phyloP scores from a whole-genome alignment of 2,888 invertebrate genomes.

The Eudiplozoon nipponicum region DNA sequence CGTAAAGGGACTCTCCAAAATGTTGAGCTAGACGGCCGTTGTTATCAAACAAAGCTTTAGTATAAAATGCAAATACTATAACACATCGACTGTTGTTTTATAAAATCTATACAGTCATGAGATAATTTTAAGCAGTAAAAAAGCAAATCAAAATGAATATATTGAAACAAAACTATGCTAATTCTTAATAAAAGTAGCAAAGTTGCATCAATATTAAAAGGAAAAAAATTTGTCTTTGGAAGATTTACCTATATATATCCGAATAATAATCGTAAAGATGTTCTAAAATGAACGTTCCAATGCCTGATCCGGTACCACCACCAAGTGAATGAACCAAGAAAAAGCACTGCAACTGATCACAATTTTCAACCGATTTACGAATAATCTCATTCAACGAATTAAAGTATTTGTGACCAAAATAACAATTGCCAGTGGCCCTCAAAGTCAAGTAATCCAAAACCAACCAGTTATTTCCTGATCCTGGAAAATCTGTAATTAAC shows the following conservation, averaged over 20 bases:
- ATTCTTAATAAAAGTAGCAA: too few relatives aligned
- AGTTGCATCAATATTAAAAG: too few relatives aligned
- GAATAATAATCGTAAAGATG: slow-evolving; percentile 27
- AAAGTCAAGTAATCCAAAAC: slow-evolving; percentile 14
- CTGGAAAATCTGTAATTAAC: slow-evolving; percentile 28
- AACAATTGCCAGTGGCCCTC: slow-evolving; percentile 28
- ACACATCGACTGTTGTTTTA: too few relatives aligned
- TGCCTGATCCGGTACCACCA: slow-evolving; percentile 29
- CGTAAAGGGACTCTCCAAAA: too few relatives aligned
- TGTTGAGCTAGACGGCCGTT: too few relatives aligned
- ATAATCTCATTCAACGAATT: slow-evolving; percentile 24
- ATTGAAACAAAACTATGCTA: too few relatives aligned
- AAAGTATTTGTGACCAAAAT: slow-evolving; percentile 26
- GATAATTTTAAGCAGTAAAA: too few relatives aligned
- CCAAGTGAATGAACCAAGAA: slow-evolving; percentile 29
- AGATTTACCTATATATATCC: slow-evolving; percentile 26
- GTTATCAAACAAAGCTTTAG: too few relatives aligned
- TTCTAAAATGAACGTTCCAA: slow-evolving; percentile 26
- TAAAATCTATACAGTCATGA: too few relatives aligned
- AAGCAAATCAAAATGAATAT: too few relatives aligned
- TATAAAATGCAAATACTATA: too few relatives aligned
- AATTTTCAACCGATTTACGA: slow-evolving; percentile 26
- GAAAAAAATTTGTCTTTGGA: too few relatives aligned
- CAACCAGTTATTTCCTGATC: slow-evolving; percentile 30
- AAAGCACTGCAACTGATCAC: slow-evolving; percentile 29